Evolutionary conservation across 2,888 invertebrate species (phyloP), one percentile per base, ranked within the genome.

Genomic region (Phorcus lineatus): DNA sequence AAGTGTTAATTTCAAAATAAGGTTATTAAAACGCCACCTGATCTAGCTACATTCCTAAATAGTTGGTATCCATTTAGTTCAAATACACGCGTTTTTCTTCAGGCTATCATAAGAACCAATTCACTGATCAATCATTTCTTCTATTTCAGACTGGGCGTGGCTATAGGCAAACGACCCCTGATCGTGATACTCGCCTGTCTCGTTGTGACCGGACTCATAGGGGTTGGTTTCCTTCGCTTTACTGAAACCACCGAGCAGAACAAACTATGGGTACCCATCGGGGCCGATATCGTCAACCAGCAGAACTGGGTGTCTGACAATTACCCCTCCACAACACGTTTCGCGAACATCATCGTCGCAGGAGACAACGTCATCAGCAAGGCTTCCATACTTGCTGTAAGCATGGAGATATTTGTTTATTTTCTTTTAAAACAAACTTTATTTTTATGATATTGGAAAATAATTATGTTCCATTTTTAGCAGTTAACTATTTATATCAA

Each of bases 261-360:
- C 76, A 83, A 83, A 40, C 85, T 90, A 16, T 90, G 90, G 90
- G 81, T 88, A 13, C 89, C 90, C 0, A 79, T 82, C 3, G 87
- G 87, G 31, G 86, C 89, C 13, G 75, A 84, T 22, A 82, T 88
- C 80, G 74, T 86, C 62, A 84, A 81, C 1, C 83, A 90, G 74
- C 82, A 87, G 77, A 66, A 82, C 4, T 89, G 87, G 87, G 86
- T 88, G 0, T 81, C 87, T 19, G 40, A 80, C 19, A 80, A 87
- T 78, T 90, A 86, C 79, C 90, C 90, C 2, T 86, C 86, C 31
- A 86, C 86, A 54, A 80, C 83, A 53, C 82, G 88, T 31, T 84
- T 85, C 74, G 87, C 86, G 13, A 81, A 84, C 9, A 79, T 90
- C 16, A 86, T 90, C 11, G 84, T 88, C 17, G 86, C 84, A 24